Evolutionary conservation across 1,140 invertebrate species (phyloP).

Genomic region (Andricus grossulariae): DNA sequence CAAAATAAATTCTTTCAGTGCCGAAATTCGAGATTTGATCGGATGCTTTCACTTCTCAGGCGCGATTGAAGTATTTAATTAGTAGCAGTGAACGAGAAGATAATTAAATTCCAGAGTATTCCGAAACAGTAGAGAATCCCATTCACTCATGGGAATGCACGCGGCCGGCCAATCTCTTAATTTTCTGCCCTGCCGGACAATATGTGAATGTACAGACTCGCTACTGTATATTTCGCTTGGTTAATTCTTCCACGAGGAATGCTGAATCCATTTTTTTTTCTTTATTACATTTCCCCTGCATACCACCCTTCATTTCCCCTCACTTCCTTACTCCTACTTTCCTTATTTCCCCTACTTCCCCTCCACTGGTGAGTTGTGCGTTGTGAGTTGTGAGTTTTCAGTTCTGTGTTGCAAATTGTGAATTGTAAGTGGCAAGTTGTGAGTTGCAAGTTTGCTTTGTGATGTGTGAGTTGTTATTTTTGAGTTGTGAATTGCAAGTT

Average conservation of each 20-base stretch:
- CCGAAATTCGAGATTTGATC: slow-evolving; percentile 42
- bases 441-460: too few species aligned
- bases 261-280: too few species aligned
- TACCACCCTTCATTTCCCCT: too few species aligned
- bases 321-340: too few species aligned
- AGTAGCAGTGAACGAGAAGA: slow-evolving; percentile 59
- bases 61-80: slow-evolving; percentile 62
- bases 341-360: too few species aligned
- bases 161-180: slow-evolving; percentile 61
- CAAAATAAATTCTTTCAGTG: slow-evolving; percentile 34
- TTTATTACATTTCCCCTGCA: too few species aligned
- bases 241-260: slow-evolving; percentile 39
- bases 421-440: too few species aligned
- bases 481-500: too few species aligned
- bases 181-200: slow-evolving; percentile 60
- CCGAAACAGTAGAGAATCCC: slow-evolving; percentile 47
- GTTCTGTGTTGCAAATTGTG: too few species aligned
- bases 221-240: slow-evolving; percentile 53
- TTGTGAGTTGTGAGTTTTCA: too few species aligned
- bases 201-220: slow-evolving; percentile 55
- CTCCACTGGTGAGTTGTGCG: too few species aligned
- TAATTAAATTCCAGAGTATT: slow-evolving; percentile 67
- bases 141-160: slow-evolving; percentile 54
- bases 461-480: too few species aligned
- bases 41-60: slow-evolving; percentile 38